phyloP scores from a whole-genome alignment of 1,140 invertebrate species.

The Heliothis virescens region DNA sequence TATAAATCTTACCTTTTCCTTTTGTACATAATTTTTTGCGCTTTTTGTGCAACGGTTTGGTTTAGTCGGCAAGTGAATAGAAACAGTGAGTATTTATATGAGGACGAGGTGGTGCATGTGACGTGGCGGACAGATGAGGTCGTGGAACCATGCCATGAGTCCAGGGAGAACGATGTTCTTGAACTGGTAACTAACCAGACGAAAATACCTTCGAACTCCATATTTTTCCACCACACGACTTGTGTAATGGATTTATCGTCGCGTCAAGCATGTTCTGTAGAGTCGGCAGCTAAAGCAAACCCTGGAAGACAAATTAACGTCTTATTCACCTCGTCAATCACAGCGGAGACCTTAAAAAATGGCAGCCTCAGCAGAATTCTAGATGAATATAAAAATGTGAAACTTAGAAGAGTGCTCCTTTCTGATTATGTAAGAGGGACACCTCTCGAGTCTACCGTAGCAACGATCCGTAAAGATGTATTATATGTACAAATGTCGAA shows the following conservation, averaged over 20 bases:
- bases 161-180: conserved; percentile 19
- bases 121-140: too few species aligned
- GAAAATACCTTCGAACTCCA: conserved; percentile 39
- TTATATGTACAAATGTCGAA: conserved; percentile 89
- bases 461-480: conserved; percentile 65
- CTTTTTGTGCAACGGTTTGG: too few species aligned
- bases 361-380: conserved; percentile 62
- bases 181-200: background rate
- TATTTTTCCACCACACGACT: conserved; percentile 55
- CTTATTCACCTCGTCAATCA: background rate
- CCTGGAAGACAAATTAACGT: conserved; percentile 47
- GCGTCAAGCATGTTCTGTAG: conserved; percentile 53
- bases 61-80: too few species aligned
- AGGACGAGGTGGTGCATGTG: too few species aligned
- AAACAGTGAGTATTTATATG: too few species aligned
- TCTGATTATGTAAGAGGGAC: conserved; percentile 69
- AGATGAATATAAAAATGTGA: conserved; percentile 87
- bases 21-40: too few species aligned
- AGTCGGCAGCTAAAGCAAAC: conserved; percentile 55
- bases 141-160: conserved; percentile 37
- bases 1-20: too few species aligned
- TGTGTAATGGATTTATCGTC: conserved; percentile 48
- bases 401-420: conserved; percentile 86
- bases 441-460: conserved; percentile 53
- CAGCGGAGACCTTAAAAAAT: background rate